These are phyloP conservation scores for Xestia xanthographa DNA, from an alignment of 2,888 invertebrate genomes.

Conservation along the genomic window DNA sequence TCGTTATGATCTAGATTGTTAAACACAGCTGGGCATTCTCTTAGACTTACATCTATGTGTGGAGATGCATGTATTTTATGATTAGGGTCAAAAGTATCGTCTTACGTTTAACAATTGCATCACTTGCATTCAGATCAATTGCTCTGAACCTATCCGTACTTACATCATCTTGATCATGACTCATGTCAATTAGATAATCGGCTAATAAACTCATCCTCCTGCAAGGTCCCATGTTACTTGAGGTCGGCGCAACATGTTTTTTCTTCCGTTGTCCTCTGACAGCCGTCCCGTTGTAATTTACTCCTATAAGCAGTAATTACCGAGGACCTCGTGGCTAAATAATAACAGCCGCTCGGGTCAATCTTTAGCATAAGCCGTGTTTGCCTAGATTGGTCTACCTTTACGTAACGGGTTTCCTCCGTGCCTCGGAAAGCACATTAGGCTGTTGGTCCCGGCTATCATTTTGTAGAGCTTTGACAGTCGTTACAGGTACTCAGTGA, in stretches of 20 bases:
- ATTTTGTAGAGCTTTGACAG: too few species aligned
- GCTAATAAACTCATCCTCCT: not conserved
- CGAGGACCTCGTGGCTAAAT: too few species aligned
- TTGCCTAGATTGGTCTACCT: too few species aligned
- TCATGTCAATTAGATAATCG: slow-evolving; percentile 22
- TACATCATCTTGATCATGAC: slow-evolving; percentile 25
- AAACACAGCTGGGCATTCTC: not conserved
- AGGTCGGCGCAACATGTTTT: not conserved
- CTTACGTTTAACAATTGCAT: slow-evolving; percentile 31
- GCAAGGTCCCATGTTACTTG: fast-evolving
- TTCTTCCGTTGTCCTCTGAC: not conserved
- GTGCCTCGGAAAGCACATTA: too few species aligned
- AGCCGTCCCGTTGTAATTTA: not conserved
- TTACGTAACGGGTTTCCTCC: too few species aligned
- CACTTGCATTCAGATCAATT: slow-evolving; percentile 17
- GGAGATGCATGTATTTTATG: slow-evolving; percentile 9
- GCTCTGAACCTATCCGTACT: not conserved
- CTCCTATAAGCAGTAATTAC: not conserved
- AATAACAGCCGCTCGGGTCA: too few species aligned
- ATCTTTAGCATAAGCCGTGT: too few species aligned
- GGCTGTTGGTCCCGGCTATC: too few species aligned
- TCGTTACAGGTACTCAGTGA: too few species aligned
- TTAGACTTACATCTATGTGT: not conserved
- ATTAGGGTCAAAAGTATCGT: slow-evolving; percentile 34
- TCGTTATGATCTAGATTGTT: not conserved